phyloP scores from a whole-genome alignment of 2,797 vertebrate species.

The Mycteria americana region DNA sequence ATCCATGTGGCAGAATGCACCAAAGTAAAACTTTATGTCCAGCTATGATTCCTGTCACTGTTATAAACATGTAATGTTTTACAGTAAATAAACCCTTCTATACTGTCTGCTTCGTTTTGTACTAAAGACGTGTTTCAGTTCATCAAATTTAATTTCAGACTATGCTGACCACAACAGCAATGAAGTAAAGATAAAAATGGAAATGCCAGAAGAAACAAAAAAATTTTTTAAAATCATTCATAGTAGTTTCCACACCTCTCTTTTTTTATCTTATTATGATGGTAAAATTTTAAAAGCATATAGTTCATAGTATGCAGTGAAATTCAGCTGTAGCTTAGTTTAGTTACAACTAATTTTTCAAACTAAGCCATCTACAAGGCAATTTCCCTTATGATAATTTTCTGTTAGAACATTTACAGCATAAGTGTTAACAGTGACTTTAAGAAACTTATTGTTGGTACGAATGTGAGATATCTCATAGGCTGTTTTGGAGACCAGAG shows the following conservation, averaged over 20 bases:
- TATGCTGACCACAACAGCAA: background rate
- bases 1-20: background rate
- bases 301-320: background rate
- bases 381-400: background rate
- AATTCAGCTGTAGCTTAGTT: background rate
- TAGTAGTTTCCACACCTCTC: background rate
- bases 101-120: background rate
- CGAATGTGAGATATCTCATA: background rate
- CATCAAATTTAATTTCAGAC: background rate
- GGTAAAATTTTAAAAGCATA: background rate
- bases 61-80: background rate
- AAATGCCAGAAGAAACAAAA: background rate
- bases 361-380: background rate
- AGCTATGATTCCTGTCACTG: background rate
- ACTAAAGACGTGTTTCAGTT: background rate
- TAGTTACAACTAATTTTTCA: background rate
- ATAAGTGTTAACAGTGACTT: background rate
- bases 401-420: background rate
- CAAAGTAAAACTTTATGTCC: background rate
- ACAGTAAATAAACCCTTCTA: background rate
- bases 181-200: background rate
- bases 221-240: background rate
- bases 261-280: background rate
- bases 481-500: background rate
- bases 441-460: background rate